Conservation (phyloP, 2,888 invertebrate genomes). For the Macroteleia sp. region DNA sequence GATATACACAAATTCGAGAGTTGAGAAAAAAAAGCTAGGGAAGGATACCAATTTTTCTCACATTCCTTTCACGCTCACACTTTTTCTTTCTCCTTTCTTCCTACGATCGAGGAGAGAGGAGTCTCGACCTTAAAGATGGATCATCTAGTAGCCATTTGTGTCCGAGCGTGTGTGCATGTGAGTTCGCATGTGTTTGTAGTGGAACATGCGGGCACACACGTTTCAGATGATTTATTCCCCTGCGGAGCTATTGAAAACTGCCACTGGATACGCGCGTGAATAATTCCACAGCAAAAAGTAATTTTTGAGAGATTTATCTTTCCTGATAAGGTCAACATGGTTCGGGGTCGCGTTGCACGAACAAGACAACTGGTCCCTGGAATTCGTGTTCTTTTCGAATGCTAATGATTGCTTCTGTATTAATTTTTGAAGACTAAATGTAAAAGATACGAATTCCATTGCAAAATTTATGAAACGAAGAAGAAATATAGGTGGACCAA, state of each 20-base stretch:
- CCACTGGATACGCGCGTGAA: constrained; percentile 62
- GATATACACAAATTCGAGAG: constrained; percentile 23
- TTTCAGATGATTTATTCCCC: constrained; percentile 51
- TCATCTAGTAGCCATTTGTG: constrained; percentile 42
- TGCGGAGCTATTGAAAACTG: constrained; percentile 59
- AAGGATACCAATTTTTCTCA: constrained; percentile 61
- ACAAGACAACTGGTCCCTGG: constrained; percentile 8
- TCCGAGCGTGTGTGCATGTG: not conserved
- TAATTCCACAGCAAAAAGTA: constrained; percentile 50
- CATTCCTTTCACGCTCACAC: constrained; percentile 53
- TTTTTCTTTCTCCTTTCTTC: constrained; percentile 46
- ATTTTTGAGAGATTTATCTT: constrained; percentile 56
- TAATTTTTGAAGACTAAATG: constrained; percentile 12
- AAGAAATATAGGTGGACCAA: too few relatives aligned
- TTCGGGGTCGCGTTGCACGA: constrained; percentile 29
- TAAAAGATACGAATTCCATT: constrained; percentile 1
- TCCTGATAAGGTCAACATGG: constrained; percentile 47
- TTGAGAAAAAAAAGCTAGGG: constrained; percentile 22
- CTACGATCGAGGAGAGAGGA: constrained; percentile 19
- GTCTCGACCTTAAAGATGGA: constrained; percentile 43
- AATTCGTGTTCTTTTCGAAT: constrained; percentile 12
- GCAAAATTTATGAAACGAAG: constrained; percentile 9
- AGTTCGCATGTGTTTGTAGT: not conserved
- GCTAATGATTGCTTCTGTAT: constrained; percentile 28
- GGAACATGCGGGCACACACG: constrained; percentile 38